Evolutionary conservation across 23 tunicate genomes (phyloP).

Genomic region (Oikopleura dioica): DNA sequence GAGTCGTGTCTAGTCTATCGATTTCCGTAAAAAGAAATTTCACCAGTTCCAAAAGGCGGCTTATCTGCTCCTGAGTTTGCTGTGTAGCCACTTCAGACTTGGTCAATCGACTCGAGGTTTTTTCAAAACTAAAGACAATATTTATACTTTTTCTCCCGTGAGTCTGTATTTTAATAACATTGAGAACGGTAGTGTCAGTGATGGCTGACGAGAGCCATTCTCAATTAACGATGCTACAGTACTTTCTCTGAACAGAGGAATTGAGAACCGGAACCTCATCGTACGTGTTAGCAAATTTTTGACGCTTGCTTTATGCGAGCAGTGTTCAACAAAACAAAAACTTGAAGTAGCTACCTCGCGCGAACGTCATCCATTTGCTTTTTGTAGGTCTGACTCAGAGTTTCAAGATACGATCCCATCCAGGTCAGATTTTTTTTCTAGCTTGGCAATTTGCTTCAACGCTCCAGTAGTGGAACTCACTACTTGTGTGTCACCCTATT

Average conservation of each 20-base stretch:
- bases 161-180: too few relatives aligned
- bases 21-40: neutral
- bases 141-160: too few relatives aligned
- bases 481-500: too few relatives aligned
- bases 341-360: neutral
- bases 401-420: conserved; percentile 9
- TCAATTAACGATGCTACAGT: too few relatives aligned
- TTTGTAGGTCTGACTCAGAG: conserved; percentile 2
- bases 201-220: too few relatives aligned
- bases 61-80: neutral
- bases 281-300: too few relatives aligned
- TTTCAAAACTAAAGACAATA: neutral
- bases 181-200: too few relatives aligned
- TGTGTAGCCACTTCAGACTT: neutral
- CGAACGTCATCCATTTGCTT: conserved; percentile 13
- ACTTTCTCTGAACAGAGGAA: too few relatives aligned
- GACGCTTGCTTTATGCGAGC: too few relatives aligned
- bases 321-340: too few relatives aligned
- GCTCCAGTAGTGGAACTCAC: too few relatives aligned
- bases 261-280: too few relatives aligned
- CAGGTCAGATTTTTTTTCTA: neutral
- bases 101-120: neutral
- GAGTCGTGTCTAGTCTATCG: neutral
- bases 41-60: neutral
- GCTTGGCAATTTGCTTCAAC: neutral